phyloP scores from a whole-genome alignment of 2,888 invertebrate species.

The Cephus pygmeus region DNA sequence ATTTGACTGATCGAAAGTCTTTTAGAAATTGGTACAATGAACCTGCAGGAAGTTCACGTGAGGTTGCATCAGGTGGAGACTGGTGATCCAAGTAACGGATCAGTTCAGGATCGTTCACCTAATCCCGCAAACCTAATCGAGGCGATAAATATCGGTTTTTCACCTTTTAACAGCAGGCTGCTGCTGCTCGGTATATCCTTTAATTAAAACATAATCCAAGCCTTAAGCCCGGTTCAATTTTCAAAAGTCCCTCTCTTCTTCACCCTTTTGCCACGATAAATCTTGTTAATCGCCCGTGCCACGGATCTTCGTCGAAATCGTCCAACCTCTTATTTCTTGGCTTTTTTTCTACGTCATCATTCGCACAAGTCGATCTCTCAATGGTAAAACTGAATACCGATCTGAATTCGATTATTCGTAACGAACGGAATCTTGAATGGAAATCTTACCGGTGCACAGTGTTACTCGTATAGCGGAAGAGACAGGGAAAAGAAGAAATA shows the following conservation, averaged over 20 bases:
- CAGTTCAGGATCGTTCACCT: not conserved
- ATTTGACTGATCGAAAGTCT: not conserved
- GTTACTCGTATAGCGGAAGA: not conserved
- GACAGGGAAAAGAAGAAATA: not conserved
- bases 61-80: constrained; percentile 37
- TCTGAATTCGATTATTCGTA: not conserved
- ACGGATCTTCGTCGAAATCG: constrained; percentile 16
- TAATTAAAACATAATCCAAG: constrained; percentile 60
- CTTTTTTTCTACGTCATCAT: not conserved
- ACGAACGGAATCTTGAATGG: not conserved
- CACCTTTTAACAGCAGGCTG: constrained; percentile 40
- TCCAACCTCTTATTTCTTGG: not conserved
- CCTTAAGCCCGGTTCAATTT: constrained; percentile 45
- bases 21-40: not conserved
- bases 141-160: constrained; percentile 51
- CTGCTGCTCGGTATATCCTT: constrained; percentile 39
- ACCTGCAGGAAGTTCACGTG: not conserved
- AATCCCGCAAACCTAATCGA: constrained; percentile 19
- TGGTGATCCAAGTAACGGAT: not conserved
- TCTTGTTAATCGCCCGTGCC: constrained; percentile 18
- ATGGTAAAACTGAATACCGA: not conserved
- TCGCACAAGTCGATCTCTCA: not conserved
- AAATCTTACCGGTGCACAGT: not conserved
- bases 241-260: constrained; percentile 24
- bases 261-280: constrained; percentile 47